Evolutionary conservation across 2,797 vertebrate species (phyloP).

Genomic region (Sebastes hubbsi): DNA sequence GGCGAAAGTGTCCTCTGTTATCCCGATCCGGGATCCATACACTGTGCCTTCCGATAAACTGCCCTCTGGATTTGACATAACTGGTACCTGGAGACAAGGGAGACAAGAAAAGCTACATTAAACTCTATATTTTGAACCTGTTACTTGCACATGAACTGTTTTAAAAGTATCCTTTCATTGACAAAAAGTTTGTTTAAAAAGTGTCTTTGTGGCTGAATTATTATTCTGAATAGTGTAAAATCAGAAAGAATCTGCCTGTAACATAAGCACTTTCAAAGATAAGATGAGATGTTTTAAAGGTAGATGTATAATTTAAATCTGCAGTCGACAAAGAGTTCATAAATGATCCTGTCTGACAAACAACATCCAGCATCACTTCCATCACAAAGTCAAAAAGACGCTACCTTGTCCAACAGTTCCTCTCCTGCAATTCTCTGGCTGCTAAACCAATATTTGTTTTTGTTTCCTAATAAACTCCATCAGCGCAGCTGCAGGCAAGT

Average conservation of each 20-base stretch:
- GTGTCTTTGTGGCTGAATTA: background rate
- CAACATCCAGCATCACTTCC: background rate
- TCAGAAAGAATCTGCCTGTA: background rate
- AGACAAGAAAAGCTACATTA: constrained; percentile 8
- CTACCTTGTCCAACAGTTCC: constrained; percentile 34
- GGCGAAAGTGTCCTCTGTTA: constrained; percentile 80
- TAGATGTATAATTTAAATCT: background rate
- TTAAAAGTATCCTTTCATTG: background rate
- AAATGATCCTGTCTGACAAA: background rate
- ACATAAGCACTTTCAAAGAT: background rate
- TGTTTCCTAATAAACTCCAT: constrained; percentile 36
- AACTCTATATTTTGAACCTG: background rate
- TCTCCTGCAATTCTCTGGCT: constrained; percentile 1
- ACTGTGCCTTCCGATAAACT: constrained; percentile 72
- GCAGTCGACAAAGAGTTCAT: background rate
- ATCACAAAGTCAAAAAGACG: background rate
- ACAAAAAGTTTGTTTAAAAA: background rate
- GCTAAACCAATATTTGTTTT: constrained; percentile 26
- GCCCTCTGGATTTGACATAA: constrained; percentile 89
- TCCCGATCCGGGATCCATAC: constrained; percentile 74
- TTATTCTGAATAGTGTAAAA: background rate
- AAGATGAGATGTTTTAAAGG: background rate
- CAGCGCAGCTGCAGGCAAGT: constrained; percentile 3
- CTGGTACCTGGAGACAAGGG: constrained; percentile 58
- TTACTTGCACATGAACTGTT: background rate